Evolutionary conservation across 2,113 vertebrate species (phyloP), one percentile per base, ranked within the genome.

Genomic region (Illadopsis cleaveri): DNA sequence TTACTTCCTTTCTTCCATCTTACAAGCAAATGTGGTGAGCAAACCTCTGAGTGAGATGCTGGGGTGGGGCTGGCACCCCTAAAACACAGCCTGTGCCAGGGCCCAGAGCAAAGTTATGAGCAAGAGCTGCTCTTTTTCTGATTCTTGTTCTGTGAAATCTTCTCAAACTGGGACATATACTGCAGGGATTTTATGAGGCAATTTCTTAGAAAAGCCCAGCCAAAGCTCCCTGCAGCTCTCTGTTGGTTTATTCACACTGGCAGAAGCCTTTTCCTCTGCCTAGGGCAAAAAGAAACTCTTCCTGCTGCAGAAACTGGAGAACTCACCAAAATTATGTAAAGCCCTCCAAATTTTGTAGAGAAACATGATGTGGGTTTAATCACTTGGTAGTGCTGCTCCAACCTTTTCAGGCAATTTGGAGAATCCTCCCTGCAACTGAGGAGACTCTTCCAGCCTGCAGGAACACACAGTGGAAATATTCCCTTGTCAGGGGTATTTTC

Each of bases 11-110:
- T 33, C 11, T 81, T 83, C 4, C 44, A 47, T 77, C 37, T 68
- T 76, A 45, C 70, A 73, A 80, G 54, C 15, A 64, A 57, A 85
- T 2, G 3, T 28, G 35, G 19, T 17, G 47, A 68, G 45, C 14
- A 60, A 37, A 68, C 9, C 71, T 22, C 8, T 0, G 19, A 44
- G 37, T 0, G 2, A 76, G 44, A 21, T 37, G 20, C 66, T 44
- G 50, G 25, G 28, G 28, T 2, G 1, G 14, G 37, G 53, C 53
- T 58, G 48, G 31, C 30, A 68, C 35, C 38, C 47, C 14, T 28
- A 18, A 44, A 53, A 10, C 42, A 12, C 45, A 27, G 64, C 38
- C 62, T 10, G 3, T 19, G 47, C 62, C 51, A 37, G 22, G 40
- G 22, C 25, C 10, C 44, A 21, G 47, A 7, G 61, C 3, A 9